Conservation (phyloP, 2,888 invertebrate genomes). For the Orchestes rusci region DNA sequence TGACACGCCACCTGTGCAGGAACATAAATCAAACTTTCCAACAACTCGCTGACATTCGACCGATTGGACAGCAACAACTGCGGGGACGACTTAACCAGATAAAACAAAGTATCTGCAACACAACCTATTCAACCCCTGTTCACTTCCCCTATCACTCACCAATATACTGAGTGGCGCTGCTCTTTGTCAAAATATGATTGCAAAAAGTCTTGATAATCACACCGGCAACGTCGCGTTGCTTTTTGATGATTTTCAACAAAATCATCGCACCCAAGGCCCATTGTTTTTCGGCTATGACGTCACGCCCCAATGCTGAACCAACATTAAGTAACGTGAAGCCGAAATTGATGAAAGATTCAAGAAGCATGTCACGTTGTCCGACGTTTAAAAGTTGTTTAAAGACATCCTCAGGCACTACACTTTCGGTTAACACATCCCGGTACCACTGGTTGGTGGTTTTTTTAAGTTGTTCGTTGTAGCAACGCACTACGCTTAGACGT, state of each 20-base stretch:
- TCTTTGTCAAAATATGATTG: slow-evolving; percentile 51
- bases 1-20: slow-evolving; percentile 45
- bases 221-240: slow-evolving; percentile 48
- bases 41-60: slow-evolving; percentile 39
- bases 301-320: slow-evolving; percentile 34
- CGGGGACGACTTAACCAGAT: slow-evolving; percentile 48
- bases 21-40: slow-evolving; percentile 42
- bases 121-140: too few relatives aligned
- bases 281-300: slow-evolving; percentile 39
- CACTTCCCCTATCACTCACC: too few relatives aligned
- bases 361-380: slow-evolving; percentile 48
- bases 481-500: slow-evolving; percentile 35
- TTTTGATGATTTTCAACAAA: slow-evolving; percentile 52
- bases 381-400: slow-evolving; percentile 45
- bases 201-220: slow-evolving; percentile 51
- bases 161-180: slow-evolving; percentile 51
- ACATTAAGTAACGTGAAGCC: slow-evolving; percentile 41
- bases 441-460: slow-evolving; percentile 49
- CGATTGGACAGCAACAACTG: slow-evolving; percentile 47
- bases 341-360: slow-evolving; percentile 43
- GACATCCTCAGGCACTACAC: slow-evolving; percentile 41
- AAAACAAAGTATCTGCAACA: too few relatives aligned
- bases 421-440: slow-evolving; percentile 42
- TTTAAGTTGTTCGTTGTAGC: slow-evolving; percentile 38
- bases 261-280: slow-evolving; percentile 51